Conservation (phyloP, 2,888 invertebrate species). For the Dorcus hopei region DNA sequence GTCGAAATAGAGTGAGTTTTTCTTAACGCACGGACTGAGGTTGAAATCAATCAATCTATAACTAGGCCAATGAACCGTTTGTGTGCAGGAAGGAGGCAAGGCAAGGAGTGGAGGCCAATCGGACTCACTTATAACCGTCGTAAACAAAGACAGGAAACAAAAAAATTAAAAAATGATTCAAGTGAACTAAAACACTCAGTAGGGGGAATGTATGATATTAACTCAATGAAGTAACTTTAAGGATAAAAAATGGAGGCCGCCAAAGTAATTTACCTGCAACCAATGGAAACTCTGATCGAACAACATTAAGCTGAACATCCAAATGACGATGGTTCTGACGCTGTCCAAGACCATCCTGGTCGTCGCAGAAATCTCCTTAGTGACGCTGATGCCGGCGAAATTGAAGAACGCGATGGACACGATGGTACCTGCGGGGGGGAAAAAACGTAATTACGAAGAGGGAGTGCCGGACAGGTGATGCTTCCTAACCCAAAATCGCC, state of each 20-base stretch:
- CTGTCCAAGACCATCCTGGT: constrained; percentile 88
- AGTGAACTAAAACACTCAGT: too few species aligned
- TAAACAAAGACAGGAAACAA: too few species aligned
- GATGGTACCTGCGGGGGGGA: constrained; percentile 58
- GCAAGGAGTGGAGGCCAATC: too few species aligned
- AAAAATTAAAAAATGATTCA: too few species aligned
- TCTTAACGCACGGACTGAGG: too few species aligned
- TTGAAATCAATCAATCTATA: too few species aligned
- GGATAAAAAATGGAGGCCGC: neutral
- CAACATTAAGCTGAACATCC: constrained; percentile 74
- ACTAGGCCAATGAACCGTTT: too few species aligned
- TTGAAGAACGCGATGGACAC: constrained; percentile 91
- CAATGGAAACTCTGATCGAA: constrained; percentile 78
- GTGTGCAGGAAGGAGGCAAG: too few species aligned
- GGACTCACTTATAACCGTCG: too few species aligned
- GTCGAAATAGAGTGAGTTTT: too few species aligned
- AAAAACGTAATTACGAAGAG: constrained; percentile 45
- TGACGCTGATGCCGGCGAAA: constrained; percentile 87
- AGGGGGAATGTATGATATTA: neutral
- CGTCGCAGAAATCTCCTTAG: constrained; percentile 90
- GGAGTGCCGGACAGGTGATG: constrained; percentile 45
- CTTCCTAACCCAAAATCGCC: constrained; percentile 60
- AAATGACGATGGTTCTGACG: constrained; percentile 80
- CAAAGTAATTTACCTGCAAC: constrained; percentile 56
- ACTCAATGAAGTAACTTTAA: neutral